phyloP scores from a whole-genome alignment of 2,797 vertebrate species.

The Leuciscus waleckii region DNA sequence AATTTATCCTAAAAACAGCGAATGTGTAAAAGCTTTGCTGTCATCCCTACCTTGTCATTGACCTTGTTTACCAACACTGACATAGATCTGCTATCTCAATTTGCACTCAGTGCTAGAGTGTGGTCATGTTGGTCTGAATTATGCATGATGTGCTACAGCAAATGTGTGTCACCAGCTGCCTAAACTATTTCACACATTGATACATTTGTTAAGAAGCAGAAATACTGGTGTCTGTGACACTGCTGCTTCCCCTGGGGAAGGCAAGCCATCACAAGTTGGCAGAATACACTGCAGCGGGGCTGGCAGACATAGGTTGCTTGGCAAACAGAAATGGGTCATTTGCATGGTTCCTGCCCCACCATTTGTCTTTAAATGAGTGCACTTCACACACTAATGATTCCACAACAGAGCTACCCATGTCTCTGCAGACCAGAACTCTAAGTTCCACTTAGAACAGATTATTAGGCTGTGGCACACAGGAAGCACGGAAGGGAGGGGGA shows the following conservation, averaged over 20 bases:
- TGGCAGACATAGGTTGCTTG: conserved; percentile 44
- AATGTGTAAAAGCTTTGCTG: conserved; percentile 58
- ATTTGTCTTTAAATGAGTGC: conserved; percentile 71
- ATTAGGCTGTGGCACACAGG: conserved; percentile 26
- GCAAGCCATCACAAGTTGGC: conserved; percentile 16
- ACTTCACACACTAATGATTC: conserved; percentile 63
- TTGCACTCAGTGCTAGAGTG: conserved; percentile 58
- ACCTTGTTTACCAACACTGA: conserved; percentile 78
- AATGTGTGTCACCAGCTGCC: conserved; percentile 61
- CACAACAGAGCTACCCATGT: conserved; percentile 60
- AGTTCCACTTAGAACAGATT: conserved; percentile 38
- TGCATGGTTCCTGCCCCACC: conserved; percentile 73
- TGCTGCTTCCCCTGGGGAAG: conserved; percentile 14
- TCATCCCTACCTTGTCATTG: conserved; percentile 70
- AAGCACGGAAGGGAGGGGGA: too few species aligned
- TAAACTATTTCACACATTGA: conserved; percentile 70
- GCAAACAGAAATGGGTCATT: conserved; percentile 77
- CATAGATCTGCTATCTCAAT: conserved; percentile 71
- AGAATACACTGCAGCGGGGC: neutral
- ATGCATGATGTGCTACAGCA: conserved; percentile 37
- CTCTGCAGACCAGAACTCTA: conserved; percentile 17
- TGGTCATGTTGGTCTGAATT: conserved; percentile 54
- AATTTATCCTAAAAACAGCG: conserved; percentile 68
- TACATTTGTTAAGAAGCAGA: conserved; percentile 65
- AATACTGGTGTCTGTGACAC: conserved; percentile 45